phyloP scores from a whole-genome alignment of 1,140 invertebrate species.

The Pseudomyrmex pallidus region DNA sequence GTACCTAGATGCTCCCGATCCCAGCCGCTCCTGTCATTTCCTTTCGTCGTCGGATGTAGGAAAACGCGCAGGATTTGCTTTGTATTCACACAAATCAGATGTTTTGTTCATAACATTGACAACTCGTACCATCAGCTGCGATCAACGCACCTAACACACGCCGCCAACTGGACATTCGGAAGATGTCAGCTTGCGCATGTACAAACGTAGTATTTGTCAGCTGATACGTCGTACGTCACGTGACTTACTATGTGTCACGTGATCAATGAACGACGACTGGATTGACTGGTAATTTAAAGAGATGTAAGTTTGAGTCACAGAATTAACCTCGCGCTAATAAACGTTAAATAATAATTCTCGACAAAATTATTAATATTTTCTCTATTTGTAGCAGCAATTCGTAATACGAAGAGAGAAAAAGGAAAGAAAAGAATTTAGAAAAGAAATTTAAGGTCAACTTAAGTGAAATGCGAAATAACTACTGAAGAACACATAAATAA shows the following conservation, averaged over 20 bases:
- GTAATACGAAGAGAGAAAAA: no score
- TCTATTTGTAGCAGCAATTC: no score
- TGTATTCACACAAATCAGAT: neutral
- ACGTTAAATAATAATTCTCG: no score
- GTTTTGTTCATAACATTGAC: constrained; percentile 14
- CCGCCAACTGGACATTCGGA: neutral
- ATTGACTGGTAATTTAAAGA: no score
- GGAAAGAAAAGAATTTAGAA: no score
- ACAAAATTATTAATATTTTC: no score
- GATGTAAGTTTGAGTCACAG: no score
- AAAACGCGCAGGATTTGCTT: neutral
- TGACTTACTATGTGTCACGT: neutral
- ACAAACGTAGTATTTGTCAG: constrained; percentile 4
- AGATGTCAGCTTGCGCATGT: neutral
- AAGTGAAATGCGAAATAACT: neutral
- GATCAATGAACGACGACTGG: neutral
- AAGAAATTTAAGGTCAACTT: no score
- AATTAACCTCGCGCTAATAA: no score
- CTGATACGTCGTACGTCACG: neutral
- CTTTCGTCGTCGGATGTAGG: neutral
- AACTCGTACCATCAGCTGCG: neutral
- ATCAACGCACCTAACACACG: neutral
- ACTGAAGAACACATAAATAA: neutral
- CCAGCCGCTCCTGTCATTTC: constrained; percentile 8
- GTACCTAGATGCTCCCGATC: neutral